Evolutionary conservation across 2,797 vertebrate species (phyloP), one percentile per base, ranked within the genome.

Genomic region (Leptatherina wallacei): DNA sequence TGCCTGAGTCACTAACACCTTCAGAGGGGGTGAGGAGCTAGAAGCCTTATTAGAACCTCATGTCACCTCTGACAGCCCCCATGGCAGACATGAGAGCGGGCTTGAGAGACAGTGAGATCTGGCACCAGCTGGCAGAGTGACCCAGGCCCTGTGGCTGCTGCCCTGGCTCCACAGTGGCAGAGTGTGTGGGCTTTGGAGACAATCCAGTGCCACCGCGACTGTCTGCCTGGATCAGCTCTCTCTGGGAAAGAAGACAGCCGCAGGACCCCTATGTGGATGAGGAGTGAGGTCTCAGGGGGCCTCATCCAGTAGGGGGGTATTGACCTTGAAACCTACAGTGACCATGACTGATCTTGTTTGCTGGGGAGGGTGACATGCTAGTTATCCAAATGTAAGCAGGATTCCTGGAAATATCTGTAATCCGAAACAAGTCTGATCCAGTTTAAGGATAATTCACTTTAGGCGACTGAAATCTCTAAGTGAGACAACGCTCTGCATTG

Each of bases 81-180:
- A 18, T 85, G 82, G 90, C 92, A 90, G 86, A 90, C 73, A 87
- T 75, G 84, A 85, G 84, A 68, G 81, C 7, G 52, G 85, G 84
- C 84, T 86, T 81, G 84, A 88, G 84, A 88, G 80, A 84, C 77
- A 85, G 74, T 67, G 77, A 85, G 88, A 84, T 87, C 86, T 85
- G 86, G 88, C 89, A 93, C 90, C 92, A 94, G 92, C 94, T 94
- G 93, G 91, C 88, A 92, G 91, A 93, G 82, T 92, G 91, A 93
- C 92, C 93, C 83, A 42, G 84, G 89, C 92, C 94, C 90, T 81
- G 81, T 90, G 91, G 91, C 90, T 87, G 77, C 79, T 86, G 89
- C 86, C 89, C 88, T 87, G 87, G 89, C 88, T 87, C 78, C 2
- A 65, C 80, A 55, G 80, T 72, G 87, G 80, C 85, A 84, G 83